Base-by-base conservation (phyloP, 2,797 vertebrate species). In the Aythya fuligula region DNA sequence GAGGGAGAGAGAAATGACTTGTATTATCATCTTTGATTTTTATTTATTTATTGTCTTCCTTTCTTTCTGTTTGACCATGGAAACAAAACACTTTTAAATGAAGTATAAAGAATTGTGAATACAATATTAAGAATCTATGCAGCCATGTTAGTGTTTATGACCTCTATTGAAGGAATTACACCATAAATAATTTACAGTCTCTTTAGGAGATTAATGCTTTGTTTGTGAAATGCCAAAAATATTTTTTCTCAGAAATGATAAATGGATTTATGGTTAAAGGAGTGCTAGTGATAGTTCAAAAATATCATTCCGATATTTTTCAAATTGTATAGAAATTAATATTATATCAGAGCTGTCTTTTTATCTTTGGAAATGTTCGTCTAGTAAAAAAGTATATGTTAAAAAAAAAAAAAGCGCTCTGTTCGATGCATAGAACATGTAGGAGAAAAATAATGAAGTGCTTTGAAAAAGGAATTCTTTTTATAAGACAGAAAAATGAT, bases 241-340 rank as follows among this genome's bases (percentile, higher is more conserved):
- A 83, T 60, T 83, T 72, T 74, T 36, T 43, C 2, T 64, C 4
- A 28, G 9, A 66, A 76, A 61, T 0, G 36, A 36, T 47, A 74
- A 45, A 47, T 58, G 21, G 38, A 32, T 11, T 2, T 69, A 6
- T 69, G 32, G 6, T n/a, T 75, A 47, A n/a, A 0, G 1, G 1
- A 8, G 0, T 28, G 34, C 30, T 76, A 72, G 32, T 6, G 1
- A 0, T 56, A 60, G 13, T 25, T 64, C 5, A 39, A 57, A 77
- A 83, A 5, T 2, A 20, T 8, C 0, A 38, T 32, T 84, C 19
- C 12, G 10, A 1, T 61, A 18, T 78, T 86, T 90, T 80, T 25
- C 17, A 49, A 9, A 20, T 78, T 64, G 49, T 72, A 18, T 16
- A 64, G 27, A 80, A 71, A 64, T 60, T 67, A 51, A 36, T 71